Evolutionary conservation across 1,140 invertebrate genomes (phyloP).

Genomic region (Zaprionus gabonicus): DNA sequence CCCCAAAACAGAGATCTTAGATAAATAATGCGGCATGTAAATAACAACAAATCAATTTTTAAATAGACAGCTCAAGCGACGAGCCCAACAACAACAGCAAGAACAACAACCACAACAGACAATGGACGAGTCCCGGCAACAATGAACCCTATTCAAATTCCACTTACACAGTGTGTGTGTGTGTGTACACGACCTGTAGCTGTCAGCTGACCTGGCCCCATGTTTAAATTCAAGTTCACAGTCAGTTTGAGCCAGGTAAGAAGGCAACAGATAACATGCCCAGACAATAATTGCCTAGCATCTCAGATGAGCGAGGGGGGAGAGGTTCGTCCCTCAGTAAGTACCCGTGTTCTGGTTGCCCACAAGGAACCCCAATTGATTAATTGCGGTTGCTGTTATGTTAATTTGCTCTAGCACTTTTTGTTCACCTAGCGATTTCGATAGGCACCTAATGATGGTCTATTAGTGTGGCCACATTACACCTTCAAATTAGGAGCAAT

Average conservation of each 20-base stretch:
- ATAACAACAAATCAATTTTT: constrained; percentile 82
- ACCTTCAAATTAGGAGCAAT: constrained; percentile 15
- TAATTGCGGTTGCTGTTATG: constrained; percentile 76
- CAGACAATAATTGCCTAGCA: constrained; percentile 26
- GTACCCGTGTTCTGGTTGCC: neutral
- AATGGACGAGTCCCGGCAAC: constrained; percentile 35
- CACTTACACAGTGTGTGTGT: constrained; percentile 30
- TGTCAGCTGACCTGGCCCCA: constrained; percentile 53
- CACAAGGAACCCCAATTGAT: constrained; percentile 57
- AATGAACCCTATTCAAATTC: constrained; percentile 68
- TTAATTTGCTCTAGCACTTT: constrained; percentile 69
- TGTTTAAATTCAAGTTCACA: constrained; percentile 67
- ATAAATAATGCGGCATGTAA: constrained; percentile 79
- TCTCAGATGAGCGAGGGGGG: neutral
- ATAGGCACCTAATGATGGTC: constrained; percentile 59
- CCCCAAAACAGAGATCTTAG: constrained; percentile 54
- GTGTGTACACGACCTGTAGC: constrained; percentile 29
- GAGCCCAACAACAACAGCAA: constrained; percentile 4
- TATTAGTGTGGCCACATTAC: constrained; percentile 53
- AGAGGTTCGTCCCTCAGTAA: neutral
- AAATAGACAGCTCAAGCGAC: constrained; percentile 60
- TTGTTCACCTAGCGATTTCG: constrained; percentile 53
- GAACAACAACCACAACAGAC: neutral
- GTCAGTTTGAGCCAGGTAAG: constrained; percentile 58
- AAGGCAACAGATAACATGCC: constrained; percentile 42